phyloP scores from a whole-genome alignment of 2,888 invertebrate species.

The Drosophila mulleri region DNA sequence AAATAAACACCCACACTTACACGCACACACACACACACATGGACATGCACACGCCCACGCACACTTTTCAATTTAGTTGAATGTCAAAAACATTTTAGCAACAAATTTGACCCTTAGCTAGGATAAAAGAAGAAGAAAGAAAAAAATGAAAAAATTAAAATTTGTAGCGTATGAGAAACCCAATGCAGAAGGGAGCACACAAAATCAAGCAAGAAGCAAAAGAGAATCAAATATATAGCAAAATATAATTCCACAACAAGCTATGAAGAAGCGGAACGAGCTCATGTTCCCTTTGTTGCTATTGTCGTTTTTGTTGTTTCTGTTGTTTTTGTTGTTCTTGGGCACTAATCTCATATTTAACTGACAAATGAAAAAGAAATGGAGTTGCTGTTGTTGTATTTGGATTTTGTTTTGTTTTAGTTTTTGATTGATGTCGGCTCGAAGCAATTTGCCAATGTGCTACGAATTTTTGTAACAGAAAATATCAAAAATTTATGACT shows the following conservation, averaged over 20 bases:
- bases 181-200: conserved; percentile 18
- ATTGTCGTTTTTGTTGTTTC: not conserved
- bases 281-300: not conserved
- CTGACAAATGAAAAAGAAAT: conserved; percentile 45
- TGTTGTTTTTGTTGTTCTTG: conserved; percentile 1
- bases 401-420: not conserved
- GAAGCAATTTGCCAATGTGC: conserved; percentile 6
- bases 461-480: not conserved
- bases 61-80: conserved; percentile 62
- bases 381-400: conserved; percentile 10
- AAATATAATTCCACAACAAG: conserved; percentile 53
- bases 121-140: not conserved
- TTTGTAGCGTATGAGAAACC: conserved; percentile 33
- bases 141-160: conserved; percentile 27
- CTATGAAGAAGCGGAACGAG: not conserved
- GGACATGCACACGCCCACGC: conserved; percentile 9
- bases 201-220: conserved; percentile 4
- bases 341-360: conserved; percentile 58
- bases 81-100: conserved; percentile 49
- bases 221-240: conserved; percentile 36
- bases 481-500: not conserved
- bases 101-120: conserved; percentile 41
- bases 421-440: not conserved
- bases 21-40: not conserved
- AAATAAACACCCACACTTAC: conserved; percentile 1